A percentile compares a stretch with the other conserved stretches of the same genome.
These are phyloP conservation scores for Pollenia griseotomentosa DNA, from an alignment of 2,888 invertebrate genomes.

Conservation along the genomic window DNA sequence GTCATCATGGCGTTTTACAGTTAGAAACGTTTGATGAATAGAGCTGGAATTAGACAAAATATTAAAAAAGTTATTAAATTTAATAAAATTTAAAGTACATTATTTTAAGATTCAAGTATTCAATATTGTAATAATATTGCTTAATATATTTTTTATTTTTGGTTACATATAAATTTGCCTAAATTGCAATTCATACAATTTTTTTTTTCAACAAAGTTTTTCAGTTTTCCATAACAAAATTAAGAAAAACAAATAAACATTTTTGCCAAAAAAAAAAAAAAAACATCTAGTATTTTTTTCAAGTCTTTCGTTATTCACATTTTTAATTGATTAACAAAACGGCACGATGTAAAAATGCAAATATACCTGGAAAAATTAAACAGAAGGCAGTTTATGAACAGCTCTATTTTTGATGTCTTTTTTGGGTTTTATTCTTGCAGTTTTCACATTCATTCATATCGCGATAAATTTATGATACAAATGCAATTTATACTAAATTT, in stretches of 20 bases:
- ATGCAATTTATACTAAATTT: conserved; percentile 54
- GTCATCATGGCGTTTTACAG: conserved; percentile 81
- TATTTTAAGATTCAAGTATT: no score
- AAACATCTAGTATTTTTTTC: neutral
- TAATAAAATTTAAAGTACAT: no score
- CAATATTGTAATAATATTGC: no score
- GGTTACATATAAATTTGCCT: no score
- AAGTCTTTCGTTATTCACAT: conserved; percentile 16
- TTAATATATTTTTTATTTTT: no score
- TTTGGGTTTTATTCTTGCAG: conserved; percentile 1
- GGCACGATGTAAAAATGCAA: conserved; percentile 53
- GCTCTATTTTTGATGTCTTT: conserved; percentile 23
- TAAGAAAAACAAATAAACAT: neutral
- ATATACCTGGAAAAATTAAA: conserved; percentile 25
- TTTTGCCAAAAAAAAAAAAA: neutral
- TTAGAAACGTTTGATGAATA: conserved; percentile 68
- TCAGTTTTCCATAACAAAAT: no score
- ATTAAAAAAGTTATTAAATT: neutral
- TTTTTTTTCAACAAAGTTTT: no score
- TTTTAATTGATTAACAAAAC: conserved; percentile 67
- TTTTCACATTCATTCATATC: conserved; percentile 38
- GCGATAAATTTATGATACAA: conserved; percentile 52
- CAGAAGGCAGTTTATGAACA: conserved; percentile 40
- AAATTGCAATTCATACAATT: no score
- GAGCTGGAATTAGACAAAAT: conserved; percentile 68